Evolutionary conservation across 2,888 invertebrate species (phyloP).

Genomic region (Zeuzera pyrina): DNA sequence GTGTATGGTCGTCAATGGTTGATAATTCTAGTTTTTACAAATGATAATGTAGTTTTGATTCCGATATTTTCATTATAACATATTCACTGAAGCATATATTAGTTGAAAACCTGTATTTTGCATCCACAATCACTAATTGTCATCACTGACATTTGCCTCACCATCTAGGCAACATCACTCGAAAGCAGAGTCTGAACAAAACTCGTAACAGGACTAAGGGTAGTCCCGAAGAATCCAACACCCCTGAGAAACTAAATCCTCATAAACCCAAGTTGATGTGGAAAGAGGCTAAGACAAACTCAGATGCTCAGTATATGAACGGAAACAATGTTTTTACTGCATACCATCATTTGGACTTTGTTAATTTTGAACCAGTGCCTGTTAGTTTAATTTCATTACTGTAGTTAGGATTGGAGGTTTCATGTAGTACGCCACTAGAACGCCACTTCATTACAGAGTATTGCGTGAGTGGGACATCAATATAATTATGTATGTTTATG

Average conservation of each 20-base stretch:
- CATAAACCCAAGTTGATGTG: slow-evolving; percentile 32
- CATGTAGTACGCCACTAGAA: too few relatives aligned
- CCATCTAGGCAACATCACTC: slow-evolving; percentile 51
- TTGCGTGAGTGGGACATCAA: background rate
- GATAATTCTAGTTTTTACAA: too few relatives aligned
- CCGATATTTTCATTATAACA: background rate
- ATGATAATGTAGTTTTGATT: too few relatives aligned
- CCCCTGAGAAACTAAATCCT: background rate
- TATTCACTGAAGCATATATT: too few relatives aligned
- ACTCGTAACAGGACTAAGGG: slow-evolving; percentile 35
- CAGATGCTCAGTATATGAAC: slow-evolving; percentile 23
- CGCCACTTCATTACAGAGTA: too few relatives aligned
- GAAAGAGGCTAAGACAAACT: slow-evolving; percentile 29
- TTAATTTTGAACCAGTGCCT: slow-evolving; percentile 55
- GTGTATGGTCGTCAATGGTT: too few relatives aligned
- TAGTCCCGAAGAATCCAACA: slow-evolving; percentile 34
- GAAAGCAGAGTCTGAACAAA: slow-evolving; percentile 48
- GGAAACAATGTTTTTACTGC: slow-evolving; percentile 26
- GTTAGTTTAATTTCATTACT: slow-evolving; percentile 37
- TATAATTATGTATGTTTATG: too few relatives aligned
- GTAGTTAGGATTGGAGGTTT: too few relatives aligned
- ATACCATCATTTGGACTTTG: slow-evolving; percentile 52
- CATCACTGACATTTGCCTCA: too few relatives aligned
- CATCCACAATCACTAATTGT: background rate
- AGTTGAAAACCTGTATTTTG: too few relatives aligned